These are phyloP conservation scores for Capitella teleta DNA, from an alignment of 1,140 invertebrate species.

Conservation along the genomic window DNA sequence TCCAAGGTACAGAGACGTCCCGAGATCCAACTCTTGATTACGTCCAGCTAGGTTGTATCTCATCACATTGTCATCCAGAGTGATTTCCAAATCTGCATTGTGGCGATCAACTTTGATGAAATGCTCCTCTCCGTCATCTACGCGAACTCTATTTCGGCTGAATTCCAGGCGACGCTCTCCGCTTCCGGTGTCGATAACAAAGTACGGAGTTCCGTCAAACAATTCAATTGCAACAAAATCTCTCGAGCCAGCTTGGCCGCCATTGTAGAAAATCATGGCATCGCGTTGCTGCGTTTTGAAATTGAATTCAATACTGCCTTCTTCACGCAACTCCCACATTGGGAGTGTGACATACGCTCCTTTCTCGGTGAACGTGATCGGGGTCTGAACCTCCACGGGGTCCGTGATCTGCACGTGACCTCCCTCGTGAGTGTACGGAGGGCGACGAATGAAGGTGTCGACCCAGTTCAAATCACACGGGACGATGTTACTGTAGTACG, in stretches of 20 bases:
- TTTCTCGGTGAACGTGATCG: constrained; percentile 13
- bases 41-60: constrained; percentile 1
- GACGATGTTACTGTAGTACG: constrained; percentile 3
- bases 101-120: constrained; percentile 13
- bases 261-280: constrained; percentile 82
- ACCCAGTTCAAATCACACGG: constrained; percentile 4
- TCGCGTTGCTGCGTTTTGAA: constrained; percentile 51
- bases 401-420: constrained; percentile 1
- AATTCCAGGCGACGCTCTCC: constrained; percentile 9
- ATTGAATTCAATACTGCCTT: constrained; percentile 18
- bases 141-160: neutral
- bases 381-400: neutral
- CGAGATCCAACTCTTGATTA: constrained; percentile 9
- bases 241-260: constrained; percentile 48
- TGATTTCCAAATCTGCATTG: constrained; percentile 6
- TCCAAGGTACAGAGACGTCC: constrained; percentile 10
- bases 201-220: constrained; percentile 25
- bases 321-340: constrained; percentile 1
- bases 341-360: constrained; percentile 11
- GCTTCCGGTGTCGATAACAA: constrained; percentile 22
- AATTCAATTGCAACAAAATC: constrained; percentile 45
- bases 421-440: too few relatives aligned
- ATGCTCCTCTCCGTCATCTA: constrained; percentile 15
- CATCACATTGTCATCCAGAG: constrained; percentile 12
- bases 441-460: neutral